Conservation (phyloP, 2,888 invertebrate species). For the Elmis aenea region DNA sequence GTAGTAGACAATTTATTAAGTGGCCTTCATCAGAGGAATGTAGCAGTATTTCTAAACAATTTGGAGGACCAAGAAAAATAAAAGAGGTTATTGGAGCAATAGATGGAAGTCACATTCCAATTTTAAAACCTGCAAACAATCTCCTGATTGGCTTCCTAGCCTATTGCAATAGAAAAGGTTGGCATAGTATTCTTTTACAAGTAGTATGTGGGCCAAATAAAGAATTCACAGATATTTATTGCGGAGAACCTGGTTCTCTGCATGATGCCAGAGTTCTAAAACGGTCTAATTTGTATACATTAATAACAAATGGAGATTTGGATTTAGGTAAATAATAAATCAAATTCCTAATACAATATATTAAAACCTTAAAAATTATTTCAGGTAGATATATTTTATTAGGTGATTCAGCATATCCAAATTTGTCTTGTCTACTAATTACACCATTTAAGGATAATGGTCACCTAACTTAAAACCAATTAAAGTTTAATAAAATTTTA, state of each 20-base stretch:
- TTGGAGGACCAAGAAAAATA: too few relatives aligned
- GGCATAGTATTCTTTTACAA: constrained; percentile 26
- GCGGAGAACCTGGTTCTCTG: constrained; percentile 27
- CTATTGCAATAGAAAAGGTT: constrained; percentile 22
- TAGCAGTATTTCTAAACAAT: too few relatives aligned
- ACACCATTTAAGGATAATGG: constrained; percentile 31
- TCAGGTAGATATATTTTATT: too few relatives aligned
- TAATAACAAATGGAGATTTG: too few relatives aligned
- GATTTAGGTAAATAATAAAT: too few relatives aligned
- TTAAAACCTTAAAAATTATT: too few relatives aligned
- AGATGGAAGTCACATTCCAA: constrained; percentile 23
- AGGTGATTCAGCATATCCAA: constrained; percentile 31
- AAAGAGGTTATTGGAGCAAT: constrained; percentile 25
- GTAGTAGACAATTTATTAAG: too few relatives aligned
- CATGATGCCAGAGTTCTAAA: constrained; percentile 26
- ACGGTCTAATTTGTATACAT: constrained; percentile 19
- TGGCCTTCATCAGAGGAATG: too few relatives aligned
- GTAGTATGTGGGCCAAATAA: constrained; percentile 28
- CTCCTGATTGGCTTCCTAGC: too few relatives aligned
- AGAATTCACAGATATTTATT: constrained; percentile 25
- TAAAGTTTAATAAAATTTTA: constrained; percentile 29
- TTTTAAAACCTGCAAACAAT: constrained; percentile 15
- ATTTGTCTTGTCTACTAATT: constrained; percentile 22
- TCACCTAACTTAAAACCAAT: constrained; percentile 26
- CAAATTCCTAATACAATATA: too few relatives aligned